phyloP scores from a whole-genome alignment of 2,888 invertebrate genomes.

The Drosophila gaucha region DNA sequence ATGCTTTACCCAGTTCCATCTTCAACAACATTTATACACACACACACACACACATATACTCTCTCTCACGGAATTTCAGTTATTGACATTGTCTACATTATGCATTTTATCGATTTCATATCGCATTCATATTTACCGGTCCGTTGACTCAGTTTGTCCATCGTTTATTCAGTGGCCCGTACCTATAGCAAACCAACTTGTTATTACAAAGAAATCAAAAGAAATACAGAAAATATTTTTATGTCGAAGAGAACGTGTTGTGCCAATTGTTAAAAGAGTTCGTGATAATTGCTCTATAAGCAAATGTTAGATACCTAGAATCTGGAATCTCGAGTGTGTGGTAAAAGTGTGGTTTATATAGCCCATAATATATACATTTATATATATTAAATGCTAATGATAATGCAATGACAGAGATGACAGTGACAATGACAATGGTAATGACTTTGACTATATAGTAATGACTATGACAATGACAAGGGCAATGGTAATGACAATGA shows the following conservation, averaged over 20 bases:
- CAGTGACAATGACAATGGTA: too few relatives aligned
- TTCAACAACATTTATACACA: constrained; percentile 8
- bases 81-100: constrained; percentile 53
- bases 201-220: background rate
- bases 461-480: too few relatives aligned
- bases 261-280: background rate
- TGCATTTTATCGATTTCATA: constrained; percentile 61
- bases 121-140: constrained; percentile 38
- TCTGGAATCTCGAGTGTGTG: background rate
- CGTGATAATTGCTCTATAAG: background rate
- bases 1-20: constrained; percentile 37
- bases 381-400: too few relatives aligned
- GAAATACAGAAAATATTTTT: background rate
- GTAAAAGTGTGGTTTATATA: background rate
- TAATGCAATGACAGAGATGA: too few relatives aligned
- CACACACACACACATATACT: background rate
- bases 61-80: constrained; percentile 10
- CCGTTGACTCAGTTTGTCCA: constrained; percentile 15
- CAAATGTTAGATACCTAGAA: too few relatives aligned
- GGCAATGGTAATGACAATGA: too few relatives aligned
- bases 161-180: constrained; percentile 13
- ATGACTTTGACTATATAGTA: too few relatives aligned
- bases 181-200: constrained; percentile 3
- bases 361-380: too few relatives aligned
- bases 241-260: background rate